Evolutionary conservation across 2,888 invertebrate species (phyloP), one percentile per base, ranked within the genome.

Genomic region (Petrolisthes cinctipes): DNA sequence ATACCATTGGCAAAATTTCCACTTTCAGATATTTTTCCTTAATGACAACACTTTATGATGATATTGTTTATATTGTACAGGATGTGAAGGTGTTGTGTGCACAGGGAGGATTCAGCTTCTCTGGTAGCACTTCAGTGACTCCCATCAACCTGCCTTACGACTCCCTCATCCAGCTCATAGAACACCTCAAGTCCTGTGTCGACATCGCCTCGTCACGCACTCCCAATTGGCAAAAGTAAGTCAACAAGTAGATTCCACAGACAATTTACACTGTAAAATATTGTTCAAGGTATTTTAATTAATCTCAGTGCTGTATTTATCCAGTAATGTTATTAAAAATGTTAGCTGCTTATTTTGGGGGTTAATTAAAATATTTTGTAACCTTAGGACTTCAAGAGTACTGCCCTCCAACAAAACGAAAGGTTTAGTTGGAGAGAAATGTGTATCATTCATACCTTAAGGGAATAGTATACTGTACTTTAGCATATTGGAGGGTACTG

Each of bases 151-250:
- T 97, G 20, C 95, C 96, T 0, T 98, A 98, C 92, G 98, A 98
- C 93, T 95, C 96, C 5, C 94, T 98, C n/a, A 98, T 98, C 5
- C 96, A 97, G 91, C 94, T 99, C 86, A 97, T 99, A 92, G 99
- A 99, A 92, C 98, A 98, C 93, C 94, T 99, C 90, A 98, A 98
- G 93, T 96, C 97, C 5, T 98, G 98, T 92, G 95, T 97, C 83
- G 99, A 99, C 93, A 97, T 99, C 88, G 98, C 98, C 66, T 95
- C 96, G 83, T 95, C 96, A 84, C 95, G 99, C 85, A 97, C 98
- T 0, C 96, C 96, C 91, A 90, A 89, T 56, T 90, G 90, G 90
- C 90, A 90, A 61, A 90, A 90, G 89, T 89, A 23, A 81, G 89
- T 82, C n/a, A 5, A 14, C 11, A 0, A 37, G 37, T 37, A 37